Conservation (phyloP, 2,797 vertebrate species). For the Syndactyla subalaris region DNA sequence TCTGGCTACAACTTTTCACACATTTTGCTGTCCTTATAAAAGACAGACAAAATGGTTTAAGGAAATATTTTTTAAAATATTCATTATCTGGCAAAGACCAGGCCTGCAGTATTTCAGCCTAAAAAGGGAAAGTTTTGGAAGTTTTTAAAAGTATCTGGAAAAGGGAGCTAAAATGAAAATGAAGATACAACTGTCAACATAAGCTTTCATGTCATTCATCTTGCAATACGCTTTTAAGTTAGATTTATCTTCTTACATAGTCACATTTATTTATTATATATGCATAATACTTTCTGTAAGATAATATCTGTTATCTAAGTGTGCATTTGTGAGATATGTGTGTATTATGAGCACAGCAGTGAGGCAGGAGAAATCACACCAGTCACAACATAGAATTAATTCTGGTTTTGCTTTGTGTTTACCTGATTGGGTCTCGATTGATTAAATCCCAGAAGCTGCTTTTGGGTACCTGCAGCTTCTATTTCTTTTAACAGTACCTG, state of each 20-base stretch:
- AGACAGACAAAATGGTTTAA: slow-evolving; percentile 31
- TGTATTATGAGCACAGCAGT: background rate
- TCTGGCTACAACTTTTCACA: background rate
- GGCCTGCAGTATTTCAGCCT: slow-evolving; percentile 45
- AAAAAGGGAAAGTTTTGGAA: slow-evolving; percentile 56
- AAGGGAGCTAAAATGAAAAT: slow-evolving; percentile 1
- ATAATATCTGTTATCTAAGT: background rate
- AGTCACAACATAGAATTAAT: background rate
- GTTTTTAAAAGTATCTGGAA: slow-evolving; percentile 25
- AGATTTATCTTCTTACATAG: background rate
- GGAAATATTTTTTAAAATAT: slow-evolving; percentile 67
- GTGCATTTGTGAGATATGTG: background rate
- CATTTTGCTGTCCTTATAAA: slow-evolving; percentile 18
- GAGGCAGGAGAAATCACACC: background rate
- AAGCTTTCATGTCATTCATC: background rate
- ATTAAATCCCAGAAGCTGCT: background rate
- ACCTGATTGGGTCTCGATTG: accelerated
- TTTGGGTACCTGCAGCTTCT: background rate
- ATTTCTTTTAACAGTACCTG: background rate
- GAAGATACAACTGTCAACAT: background rate
- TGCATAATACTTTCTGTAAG: background rate
- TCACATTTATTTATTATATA: background rate
- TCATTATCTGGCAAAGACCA: slow-evolving; percentile 58
- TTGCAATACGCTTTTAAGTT: background rate
- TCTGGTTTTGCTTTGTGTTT: background rate